A percentile compares a stretch with the other conserved stretches of the same genome.
These are phyloP conservation scores for Matsumyia berberina DNA, from an alignment of 2,888 invertebrate genomes.

Conservation along the genomic window DNA sequence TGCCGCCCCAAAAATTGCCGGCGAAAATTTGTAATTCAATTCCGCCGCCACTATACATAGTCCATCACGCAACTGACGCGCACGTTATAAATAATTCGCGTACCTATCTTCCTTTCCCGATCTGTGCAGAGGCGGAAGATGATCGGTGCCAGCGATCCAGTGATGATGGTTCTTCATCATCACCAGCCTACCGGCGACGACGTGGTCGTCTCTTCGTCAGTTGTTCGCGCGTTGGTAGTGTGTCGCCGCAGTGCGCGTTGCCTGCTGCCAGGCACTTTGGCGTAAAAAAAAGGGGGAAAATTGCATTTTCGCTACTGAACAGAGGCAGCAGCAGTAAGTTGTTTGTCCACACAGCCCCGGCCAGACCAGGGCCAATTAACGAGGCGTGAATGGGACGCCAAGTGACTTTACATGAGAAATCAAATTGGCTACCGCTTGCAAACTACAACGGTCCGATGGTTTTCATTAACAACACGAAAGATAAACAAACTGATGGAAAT, in stretches of 20 bases:
- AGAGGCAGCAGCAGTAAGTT: conserved; percentile 62
- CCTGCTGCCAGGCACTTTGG: neutral
- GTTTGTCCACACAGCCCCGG: conserved; percentile 42
- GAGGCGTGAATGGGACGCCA: conserved; percentile 69
- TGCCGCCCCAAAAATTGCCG: conserved; percentile 31
- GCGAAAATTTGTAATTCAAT: conserved; percentile 71
- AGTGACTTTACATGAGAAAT: conserved; percentile 56
- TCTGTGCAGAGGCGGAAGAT: conserved; percentile 69
- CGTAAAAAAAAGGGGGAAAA: conserved; percentile 61
- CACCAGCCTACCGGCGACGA: conserved; percentile 8
- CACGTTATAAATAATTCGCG: conserved; percentile 71
- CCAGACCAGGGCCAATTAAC: conserved; percentile 57
- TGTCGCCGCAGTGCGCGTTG: neutral
- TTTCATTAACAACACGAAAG: conserved; percentile 40
- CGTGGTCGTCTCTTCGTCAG: conserved; percentile 1
- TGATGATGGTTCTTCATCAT: conserved; percentile 71
- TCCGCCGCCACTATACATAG: conserved; percentile 7
- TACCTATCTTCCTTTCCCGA: conserved; percentile 60
- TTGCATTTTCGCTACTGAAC: conserved; percentile 70
- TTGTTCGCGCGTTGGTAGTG: conserved; percentile 22
- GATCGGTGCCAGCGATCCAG: conserved; percentile 58
- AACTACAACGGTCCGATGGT: conserved; percentile 23
- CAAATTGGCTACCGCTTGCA: conserved; percentile 43
- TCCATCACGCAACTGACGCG: conserved; percentile 61
- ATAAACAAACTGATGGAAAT: conserved; percentile 48